Percentiles rank a stretch among this genome's conserved stretches.
Conservation (phyloP, 2,113 vertebrate species). For the Campylomormyrus numenius region DNA sequence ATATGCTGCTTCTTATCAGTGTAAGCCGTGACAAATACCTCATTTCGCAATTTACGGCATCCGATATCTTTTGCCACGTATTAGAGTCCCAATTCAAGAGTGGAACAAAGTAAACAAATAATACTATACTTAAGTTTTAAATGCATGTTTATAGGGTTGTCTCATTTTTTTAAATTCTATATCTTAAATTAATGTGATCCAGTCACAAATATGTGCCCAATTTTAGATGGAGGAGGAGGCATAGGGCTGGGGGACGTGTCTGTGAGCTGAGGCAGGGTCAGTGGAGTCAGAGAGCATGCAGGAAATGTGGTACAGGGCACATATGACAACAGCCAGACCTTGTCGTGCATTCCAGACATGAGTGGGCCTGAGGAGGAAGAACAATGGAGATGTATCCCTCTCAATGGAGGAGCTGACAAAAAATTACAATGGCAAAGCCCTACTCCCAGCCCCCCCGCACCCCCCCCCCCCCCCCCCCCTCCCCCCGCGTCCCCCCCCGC, state of each 20-base stretch:
- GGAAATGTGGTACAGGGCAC: constrained; percentile 33
- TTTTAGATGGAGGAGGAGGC: neutral
- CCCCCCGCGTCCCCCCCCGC: no score
- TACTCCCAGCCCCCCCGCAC: constrained; percentile 16
- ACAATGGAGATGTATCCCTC: constrained; percentile 28
- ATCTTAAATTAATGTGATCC: neutral
- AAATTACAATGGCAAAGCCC: constrained; percentile 19
- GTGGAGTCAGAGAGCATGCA: constrained; percentile 24
- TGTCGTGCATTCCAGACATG: constrained; percentile 37
- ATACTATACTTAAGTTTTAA: neutral
- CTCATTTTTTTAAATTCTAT: neutral
- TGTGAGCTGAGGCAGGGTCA: neutral
- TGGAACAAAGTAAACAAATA: neutral
- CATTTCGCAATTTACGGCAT: neutral
- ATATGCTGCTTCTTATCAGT: neutral
- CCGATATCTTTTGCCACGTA: neutral
- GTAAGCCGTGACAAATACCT: neutral
- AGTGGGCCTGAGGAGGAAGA: constrained; percentile 28
- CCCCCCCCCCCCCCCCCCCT: no score
- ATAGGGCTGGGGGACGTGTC: neutral
- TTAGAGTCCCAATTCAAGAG: neutral
- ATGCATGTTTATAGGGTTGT: neutral
- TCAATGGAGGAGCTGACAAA: constrained; percentile 18
- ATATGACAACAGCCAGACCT: constrained; percentile 41
- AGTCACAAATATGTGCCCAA: neutral